A percentile compares a stretch with the other conserved stretches of the same genome.
These are phyloP conservation scores for Gymnothorax javanicus DNA, from an alignment of 2,797 vertebrate species.

Conservation along the genomic window DNA sequence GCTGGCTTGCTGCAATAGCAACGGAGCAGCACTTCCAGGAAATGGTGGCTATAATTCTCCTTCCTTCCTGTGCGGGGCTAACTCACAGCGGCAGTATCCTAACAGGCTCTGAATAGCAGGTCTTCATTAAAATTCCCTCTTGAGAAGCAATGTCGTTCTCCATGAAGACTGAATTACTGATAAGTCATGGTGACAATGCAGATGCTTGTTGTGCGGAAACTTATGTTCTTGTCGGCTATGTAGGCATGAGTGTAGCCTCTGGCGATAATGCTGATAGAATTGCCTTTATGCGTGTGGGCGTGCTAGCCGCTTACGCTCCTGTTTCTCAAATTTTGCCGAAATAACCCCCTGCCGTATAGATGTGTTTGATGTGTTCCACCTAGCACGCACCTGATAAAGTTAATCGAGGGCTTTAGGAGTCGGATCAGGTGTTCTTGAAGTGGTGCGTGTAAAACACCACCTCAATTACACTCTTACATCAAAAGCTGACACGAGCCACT, in stretches of 20 bases:
- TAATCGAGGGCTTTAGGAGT: too few species aligned
- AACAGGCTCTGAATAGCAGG: background rate
- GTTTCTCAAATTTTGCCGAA: too few species aligned
- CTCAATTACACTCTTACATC: background rate
- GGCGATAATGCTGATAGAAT: too few species aligned
- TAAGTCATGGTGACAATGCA: background rate
- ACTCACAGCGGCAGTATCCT: background rate
- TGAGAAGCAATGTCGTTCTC: background rate
- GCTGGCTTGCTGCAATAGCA: slow-evolving; percentile 31
- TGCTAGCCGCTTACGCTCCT: too few species aligned
- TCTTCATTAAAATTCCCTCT: background rate
- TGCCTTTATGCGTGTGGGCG: too few species aligned
- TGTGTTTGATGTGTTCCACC: too few species aligned
- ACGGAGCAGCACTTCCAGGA: background rate
- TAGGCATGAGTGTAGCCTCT: too few species aligned
- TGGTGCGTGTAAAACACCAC: background rate
- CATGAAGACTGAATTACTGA: background rate
- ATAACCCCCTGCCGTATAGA: too few species aligned
- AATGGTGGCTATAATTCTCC: background rate
- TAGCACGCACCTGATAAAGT: too few species aligned
- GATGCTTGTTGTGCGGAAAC: background rate
- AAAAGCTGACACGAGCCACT: background rate
- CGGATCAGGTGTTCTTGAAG: background rate
- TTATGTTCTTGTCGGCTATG: too few species aligned
- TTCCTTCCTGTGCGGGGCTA: background rate